Percentiles rank a stretch among this genome's conserved stretches.
phyloP scores from a whole-genome alignment of 2,113 vertebrate genomes.

The Pycnonotus jocosus region DNA sequence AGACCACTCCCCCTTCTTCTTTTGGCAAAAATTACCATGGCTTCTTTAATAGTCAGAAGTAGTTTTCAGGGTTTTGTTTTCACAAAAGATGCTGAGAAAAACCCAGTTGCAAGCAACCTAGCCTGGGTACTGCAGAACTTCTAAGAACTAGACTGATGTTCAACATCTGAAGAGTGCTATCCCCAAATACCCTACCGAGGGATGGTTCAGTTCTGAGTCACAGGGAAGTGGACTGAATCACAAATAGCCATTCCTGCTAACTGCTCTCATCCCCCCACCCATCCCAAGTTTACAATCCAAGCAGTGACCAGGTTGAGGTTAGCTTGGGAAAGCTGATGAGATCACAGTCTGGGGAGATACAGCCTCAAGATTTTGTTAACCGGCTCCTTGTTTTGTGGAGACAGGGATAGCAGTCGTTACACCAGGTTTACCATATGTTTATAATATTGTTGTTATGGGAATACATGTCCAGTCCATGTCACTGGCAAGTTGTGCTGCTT shows the following conservation, averaged over 20 bases:
- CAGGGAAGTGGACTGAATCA: conserved; percentile 18
- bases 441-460: conserved; percentile 34
- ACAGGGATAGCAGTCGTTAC: neutral
- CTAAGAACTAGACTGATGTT: neutral
- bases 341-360: conserved; percentile 47
- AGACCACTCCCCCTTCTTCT: conserved; percentile 22
- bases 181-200: neutral
- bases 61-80: conserved; percentile 7
- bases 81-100: conserved; percentile 15
- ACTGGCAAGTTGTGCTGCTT: conserved; percentile 27
- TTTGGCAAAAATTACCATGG: conserved; percentile 36
- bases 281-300: neutral
- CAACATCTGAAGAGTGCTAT: neutral
- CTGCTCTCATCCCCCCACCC: neutral
- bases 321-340: conserved; percentile 54
- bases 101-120: neutral
- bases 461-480: neutral
- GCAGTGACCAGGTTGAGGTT: conserved; percentile 45
- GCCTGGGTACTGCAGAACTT: neutral
- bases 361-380: conserved; percentile 5
- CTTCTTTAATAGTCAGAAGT: conserved; percentile 11
- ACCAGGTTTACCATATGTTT: conserved; percentile 40
- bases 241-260: conserved; percentile 16
- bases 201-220: conserved; percentile 44
- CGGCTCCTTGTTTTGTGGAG: neutral